Base-by-base conservation (phyloP, 2,113 vertebrate genomes). In the Bostrychus sinensis region DNA sequence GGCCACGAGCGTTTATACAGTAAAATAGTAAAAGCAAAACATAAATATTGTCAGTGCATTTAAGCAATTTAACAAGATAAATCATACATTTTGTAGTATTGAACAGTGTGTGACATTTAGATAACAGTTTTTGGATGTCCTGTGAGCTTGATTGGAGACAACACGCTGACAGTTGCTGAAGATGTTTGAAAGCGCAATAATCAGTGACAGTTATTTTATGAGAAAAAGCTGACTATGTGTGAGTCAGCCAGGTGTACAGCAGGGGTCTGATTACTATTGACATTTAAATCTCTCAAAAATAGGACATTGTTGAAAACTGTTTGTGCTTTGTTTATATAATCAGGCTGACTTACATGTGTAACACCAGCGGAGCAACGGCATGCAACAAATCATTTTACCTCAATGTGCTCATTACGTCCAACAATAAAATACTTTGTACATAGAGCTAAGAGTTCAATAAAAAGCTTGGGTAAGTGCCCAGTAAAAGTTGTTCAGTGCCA, bases 241-340 rank as follows among this genome's bases (percentile, higher is more conserved):
- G 34, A 60, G 48, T 63, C 11, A 67, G 41, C 23, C 54, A 41
- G 25, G 26, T 34, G 23, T 22, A 64, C 28, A 50, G 41, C 37
- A 14, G 56, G 54, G 56, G 53, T 59, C 53, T 75, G 62, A 56
- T 64, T 56, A 70, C 26, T 25, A 53, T n/a, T 38, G 56, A 62
- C 37, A 56, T 54, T 57, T 57, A 37, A 23, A 51, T 51, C 48
- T 3, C 23, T 51, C 14, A 51, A 30, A 23, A 23, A 30, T 6
- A 19, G n/a, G 58, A 55, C 11, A 23, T 34, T n/a, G 23, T 32
- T 25, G 4, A n/a, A 10, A 46, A 38, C 48, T 19, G 32, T 32
- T 23, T 48, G 45, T 9, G 10, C 16, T n/a, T 22, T 39, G 17
- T 34, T n/a, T 9, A 30, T 55, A 20, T 42, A 39, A 54, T 68